These are phyloP conservation scores for Microplitis deprimator DNA, from an alignment of 2,888 invertebrate genomes.

Conservation along the genomic window DNA sequence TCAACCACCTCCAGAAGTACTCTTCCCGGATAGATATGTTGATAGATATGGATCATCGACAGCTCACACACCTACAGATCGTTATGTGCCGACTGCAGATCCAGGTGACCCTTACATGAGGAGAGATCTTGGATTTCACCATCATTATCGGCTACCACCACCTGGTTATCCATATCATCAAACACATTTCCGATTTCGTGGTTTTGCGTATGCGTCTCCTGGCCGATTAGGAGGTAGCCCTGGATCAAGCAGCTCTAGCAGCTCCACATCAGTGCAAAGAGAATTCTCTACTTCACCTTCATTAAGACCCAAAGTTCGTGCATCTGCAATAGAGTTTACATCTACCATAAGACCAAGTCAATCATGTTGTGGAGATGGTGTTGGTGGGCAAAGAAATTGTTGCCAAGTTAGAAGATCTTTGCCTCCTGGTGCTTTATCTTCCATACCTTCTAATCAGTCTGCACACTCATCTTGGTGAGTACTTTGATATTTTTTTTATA, in stretches of 20 bases:
- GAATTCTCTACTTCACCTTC: conserved; percentile 70
- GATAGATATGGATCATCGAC: conserved; percentile 79
- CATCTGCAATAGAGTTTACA: conserved; percentile 66
- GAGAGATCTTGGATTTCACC: conserved; percentile 74
- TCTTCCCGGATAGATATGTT: conserved; percentile 67
- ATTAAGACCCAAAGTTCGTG: conserved; percentile 69
- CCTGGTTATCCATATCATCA: conserved; percentile 71
- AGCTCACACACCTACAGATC: conserved; percentile 81
- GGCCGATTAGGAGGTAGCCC: conserved; percentile 70
- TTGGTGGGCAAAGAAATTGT: conserved; percentile 73
- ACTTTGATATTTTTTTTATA: conserved; percentile 13
- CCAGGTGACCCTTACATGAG: conserved; percentile 75
- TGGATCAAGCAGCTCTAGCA: conserved; percentile 73
- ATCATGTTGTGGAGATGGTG: conserved; percentile 63
- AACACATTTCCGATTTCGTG: conserved; percentile 67
- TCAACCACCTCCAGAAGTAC: conserved; percentile 68
- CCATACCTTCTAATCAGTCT: conserved; percentile 61
- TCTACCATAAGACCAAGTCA: conserved; percentile 55
- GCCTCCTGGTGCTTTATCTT: conserved; percentile 73
- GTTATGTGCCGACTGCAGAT: conserved; percentile 76
- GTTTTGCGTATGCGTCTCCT: conserved; percentile 68
- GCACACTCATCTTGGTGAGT: conserved; percentile 68
- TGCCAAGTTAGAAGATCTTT: conserved; percentile 76
- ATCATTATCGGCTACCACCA: conserved; percentile 75
- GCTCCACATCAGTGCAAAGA: conserved; percentile 72